Conservation (phyloP, 2,888 invertebrate species). For the Eristalis arbustorum region DNA sequence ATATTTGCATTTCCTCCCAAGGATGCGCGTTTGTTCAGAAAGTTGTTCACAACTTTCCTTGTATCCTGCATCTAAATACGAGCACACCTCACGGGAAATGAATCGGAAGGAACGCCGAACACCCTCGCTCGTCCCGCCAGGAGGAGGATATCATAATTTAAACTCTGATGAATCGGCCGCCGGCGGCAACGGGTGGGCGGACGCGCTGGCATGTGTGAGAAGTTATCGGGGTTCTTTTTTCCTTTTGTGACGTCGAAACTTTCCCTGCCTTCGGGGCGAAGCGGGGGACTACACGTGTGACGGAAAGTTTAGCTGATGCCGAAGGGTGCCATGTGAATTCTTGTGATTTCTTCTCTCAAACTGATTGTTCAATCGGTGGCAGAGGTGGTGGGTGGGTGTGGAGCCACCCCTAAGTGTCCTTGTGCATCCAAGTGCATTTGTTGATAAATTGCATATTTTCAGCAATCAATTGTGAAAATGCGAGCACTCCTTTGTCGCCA, state of each 20-base stretch:
- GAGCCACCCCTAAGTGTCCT: not conserved
- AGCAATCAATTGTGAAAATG: constrained; percentile 31
- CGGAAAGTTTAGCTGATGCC: not conserved
- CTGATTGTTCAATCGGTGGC: constrained; percentile 23
- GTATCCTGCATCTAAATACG: constrained; percentile 23
- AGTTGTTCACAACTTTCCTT: constrained; percentile 8
- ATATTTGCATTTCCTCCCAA: constrained; percentile 35
- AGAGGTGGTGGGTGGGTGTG: not conserved
- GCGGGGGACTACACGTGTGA: not conserved
- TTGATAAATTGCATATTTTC: constrained; percentile 42
- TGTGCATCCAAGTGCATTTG: constrained; percentile 6
- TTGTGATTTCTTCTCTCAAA: not conserved
- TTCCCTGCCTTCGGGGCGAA: constrained; percentile 5
- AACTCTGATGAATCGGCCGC: constrained; percentile 37
- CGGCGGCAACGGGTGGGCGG: not conserved
- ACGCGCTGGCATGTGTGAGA: not conserved
- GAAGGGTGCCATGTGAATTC: not conserved
- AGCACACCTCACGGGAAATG: constrained; percentile 5
- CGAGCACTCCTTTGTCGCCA: not conserved
- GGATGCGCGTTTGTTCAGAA: constrained; percentile 16
- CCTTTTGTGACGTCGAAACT: constrained; percentile 41
- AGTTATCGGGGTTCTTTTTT: constrained; percentile 35
- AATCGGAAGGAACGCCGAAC: not conserved
- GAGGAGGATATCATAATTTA: constrained; percentile 49
- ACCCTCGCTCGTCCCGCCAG: not conserved